Evolutionary conservation across 1,140 invertebrate species (phyloP).

Genomic region (Rhagoletis pomonella): DNA sequence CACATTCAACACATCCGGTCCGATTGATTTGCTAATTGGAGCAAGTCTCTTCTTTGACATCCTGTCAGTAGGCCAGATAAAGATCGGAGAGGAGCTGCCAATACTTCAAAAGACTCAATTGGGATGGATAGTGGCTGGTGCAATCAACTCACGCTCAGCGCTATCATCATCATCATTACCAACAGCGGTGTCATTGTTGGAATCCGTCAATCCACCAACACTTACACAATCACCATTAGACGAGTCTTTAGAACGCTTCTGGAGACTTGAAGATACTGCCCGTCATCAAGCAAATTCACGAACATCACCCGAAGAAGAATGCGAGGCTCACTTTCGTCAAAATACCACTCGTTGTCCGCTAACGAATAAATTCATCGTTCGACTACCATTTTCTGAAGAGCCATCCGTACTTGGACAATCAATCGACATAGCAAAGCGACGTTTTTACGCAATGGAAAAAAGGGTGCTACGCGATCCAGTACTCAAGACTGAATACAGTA

Average conservation of each 20-base stretch:
- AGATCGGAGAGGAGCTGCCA: not conserved
- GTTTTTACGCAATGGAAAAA: conserved; percentile 27
- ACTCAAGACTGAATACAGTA: conserved; percentile 56
- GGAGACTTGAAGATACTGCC: not conserved
- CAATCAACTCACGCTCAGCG: not conserved
- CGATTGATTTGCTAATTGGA: too few species aligned
- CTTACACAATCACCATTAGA: not conserved
- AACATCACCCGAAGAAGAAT: not conserved
- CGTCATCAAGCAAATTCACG: not conserved
- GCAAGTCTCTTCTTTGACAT: too few species aligned
- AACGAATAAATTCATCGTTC: not conserved
- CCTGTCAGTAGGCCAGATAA: not conserved
- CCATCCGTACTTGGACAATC: conserved; percentile 7
- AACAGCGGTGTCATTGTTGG: not conserved
- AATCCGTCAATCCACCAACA: not conserved
- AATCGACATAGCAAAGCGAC: not conserved
- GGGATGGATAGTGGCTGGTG: not conserved
- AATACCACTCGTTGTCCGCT: not conserved
- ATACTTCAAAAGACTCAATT: not conserved
- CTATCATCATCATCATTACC: not conserved
- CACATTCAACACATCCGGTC: too few species aligned
- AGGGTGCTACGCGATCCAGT: not conserved
- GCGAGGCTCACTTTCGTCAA: not conserved
- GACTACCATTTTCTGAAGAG: conserved; percentile 27
- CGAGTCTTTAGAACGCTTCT: not conserved